These are phyloP conservation scores for Xiphophorus hellerii DNA, from an alignment of 2,113 vertebrate genomes.

Conservation along the genomic window DNA sequence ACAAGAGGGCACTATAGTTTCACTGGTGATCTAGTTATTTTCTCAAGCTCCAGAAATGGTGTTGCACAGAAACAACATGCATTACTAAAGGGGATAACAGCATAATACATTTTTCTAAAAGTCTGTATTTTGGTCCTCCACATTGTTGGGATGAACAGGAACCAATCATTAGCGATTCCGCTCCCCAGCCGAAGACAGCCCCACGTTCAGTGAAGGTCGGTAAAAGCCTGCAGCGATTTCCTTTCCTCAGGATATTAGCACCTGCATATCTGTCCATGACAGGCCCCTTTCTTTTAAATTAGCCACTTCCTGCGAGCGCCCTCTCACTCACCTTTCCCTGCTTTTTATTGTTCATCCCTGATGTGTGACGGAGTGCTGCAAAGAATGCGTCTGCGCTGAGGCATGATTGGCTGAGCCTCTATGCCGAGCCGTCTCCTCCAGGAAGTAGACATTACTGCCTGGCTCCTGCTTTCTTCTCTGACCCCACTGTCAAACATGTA, in stretches of 20 bases:
- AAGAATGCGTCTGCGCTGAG: conserved; percentile 56
- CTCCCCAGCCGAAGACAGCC: conserved; percentile 15
- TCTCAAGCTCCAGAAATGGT: background rate
- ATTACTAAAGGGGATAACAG: background rate
- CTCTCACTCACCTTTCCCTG: conserved; percentile 51
- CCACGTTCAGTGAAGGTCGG: conserved; percentile 47
- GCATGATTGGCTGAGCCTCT: conserved; percentile 63
- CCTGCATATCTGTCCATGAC: conserved; percentile 55
- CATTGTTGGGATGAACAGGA: conserved; percentile 1
- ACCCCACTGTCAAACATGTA: conserved; percentile 79
- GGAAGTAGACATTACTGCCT: conserved; percentile 66
- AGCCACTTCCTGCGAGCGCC: conserved; percentile 68
- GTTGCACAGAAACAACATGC: conserved; percentile 30
- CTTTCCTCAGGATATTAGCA: conserved; percentile 64
- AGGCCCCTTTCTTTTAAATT: conserved; percentile 54
- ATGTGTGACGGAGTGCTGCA: conserved; percentile 70
- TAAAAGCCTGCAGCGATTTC: conserved; percentile 54
- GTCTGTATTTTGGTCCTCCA: background rate
- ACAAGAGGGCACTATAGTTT: conserved; percentile 68
- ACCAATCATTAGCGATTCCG: conserved; percentile 39
- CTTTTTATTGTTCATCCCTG: conserved; percentile 73
- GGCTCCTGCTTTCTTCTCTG: conserved; percentile 60
- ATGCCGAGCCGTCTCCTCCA: conserved; percentile 49
- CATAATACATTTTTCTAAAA: background rate
- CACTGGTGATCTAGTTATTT: conserved; percentile 4